Evolutionary conservation across 2,797 vertebrate species (phyloP), one percentile per base, ranked within the genome.

Genomic region (Liparis tanakae): DNA sequence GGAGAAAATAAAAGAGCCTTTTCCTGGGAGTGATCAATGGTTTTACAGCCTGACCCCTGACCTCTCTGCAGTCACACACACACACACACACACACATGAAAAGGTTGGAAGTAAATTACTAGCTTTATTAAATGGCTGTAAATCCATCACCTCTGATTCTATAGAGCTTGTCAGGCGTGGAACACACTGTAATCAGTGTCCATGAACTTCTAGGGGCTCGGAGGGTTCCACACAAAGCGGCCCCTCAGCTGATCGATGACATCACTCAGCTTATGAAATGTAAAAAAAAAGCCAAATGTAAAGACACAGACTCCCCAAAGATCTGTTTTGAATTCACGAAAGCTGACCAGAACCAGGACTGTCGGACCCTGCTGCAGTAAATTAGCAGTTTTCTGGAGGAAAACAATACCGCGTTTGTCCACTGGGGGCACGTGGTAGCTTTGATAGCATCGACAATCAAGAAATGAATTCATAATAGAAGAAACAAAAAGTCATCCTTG

Each of bases 171-270:
- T n/a, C 10, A 37, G 43, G 30, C 17, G 36, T 34, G 63, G 22
- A 34, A 41, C 13, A 43, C 13, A 14, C 30, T 43, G 25, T 30
- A 30, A 30, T 30, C 50, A 34, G 37, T 34, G 25, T 0, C 25
- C 54, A 73, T 43, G 36, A 68, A 50, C 33, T 2, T 37, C 44
- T 36, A 13, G 50, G 37, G 41, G 58, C 56, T 22, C 53, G 20
- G 25, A 67, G 36, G 30, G 62, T 46, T 46, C 59, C 54, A 90
- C 84, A 83, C 80, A 91, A 92, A 92, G 67, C 71, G 67, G 57
- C 36, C 57, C 34, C n/a, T 71, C 50, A 68, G 46, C 53, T 44
- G 50, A 57, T 86, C 77, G 79, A 64, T 70, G 75, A 61, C 44
- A 15, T 65, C 25, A 60, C 87, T 91, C 76, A 90, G 30, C 36